These are phyloP conservation scores for Lucifuga dentata DNA, from an alignment of 2,113 vertebrate genomes.

Conservation along the genomic window DNA sequence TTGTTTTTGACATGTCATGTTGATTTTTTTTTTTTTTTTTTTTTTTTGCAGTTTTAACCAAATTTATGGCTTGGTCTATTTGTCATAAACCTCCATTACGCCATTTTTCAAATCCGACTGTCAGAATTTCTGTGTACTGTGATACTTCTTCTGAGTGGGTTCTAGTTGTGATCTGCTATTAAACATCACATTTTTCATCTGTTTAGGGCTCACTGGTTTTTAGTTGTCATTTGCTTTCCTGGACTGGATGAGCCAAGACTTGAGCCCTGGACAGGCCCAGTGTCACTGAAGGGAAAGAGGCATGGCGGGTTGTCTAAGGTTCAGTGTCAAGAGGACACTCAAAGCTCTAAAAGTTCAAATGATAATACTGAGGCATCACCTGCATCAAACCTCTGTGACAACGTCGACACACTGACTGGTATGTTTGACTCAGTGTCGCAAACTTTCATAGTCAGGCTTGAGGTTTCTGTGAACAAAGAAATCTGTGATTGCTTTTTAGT, in stretches of 20 bases:
- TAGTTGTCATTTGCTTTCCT: slow-evolving; percentile 96
- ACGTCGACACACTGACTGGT: slow-evolving; percentile 44
- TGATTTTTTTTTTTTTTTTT: not conserved
- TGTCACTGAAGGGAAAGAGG: slow-evolving; percentile 7
- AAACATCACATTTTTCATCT: not conserved
- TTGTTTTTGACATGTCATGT: too few relatives aligned
- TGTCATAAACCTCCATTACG: too few relatives aligned
- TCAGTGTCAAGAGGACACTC: slow-evolving; percentile 17
- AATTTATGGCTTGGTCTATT: too few relatives aligned
- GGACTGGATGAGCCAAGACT: slow-evolving; percentile 85
- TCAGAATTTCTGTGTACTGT: too few relatives aligned
- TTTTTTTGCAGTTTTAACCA: too few relatives aligned
- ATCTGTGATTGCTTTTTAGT: too few relatives aligned
- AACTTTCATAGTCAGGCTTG: too few relatives aligned
- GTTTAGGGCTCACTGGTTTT: slow-evolving; percentile 96
- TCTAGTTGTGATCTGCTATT: not conserved
- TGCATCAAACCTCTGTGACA: slow-evolving; percentile 6
- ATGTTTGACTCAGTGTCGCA: not conserved
- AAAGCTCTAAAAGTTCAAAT: slow-evolving; percentile 22
- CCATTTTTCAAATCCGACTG: too few relatives aligned
- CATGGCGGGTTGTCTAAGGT: not conserved
- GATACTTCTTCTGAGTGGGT: too few relatives aligned
- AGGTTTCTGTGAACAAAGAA: not conserved
- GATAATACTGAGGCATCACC: slow-evolving; percentile 7
- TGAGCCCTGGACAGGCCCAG: slow-evolving; percentile 73